Base-by-base conservation (phyloP, 2,888 invertebrate genomes). In the Nebria salina region DNA sequence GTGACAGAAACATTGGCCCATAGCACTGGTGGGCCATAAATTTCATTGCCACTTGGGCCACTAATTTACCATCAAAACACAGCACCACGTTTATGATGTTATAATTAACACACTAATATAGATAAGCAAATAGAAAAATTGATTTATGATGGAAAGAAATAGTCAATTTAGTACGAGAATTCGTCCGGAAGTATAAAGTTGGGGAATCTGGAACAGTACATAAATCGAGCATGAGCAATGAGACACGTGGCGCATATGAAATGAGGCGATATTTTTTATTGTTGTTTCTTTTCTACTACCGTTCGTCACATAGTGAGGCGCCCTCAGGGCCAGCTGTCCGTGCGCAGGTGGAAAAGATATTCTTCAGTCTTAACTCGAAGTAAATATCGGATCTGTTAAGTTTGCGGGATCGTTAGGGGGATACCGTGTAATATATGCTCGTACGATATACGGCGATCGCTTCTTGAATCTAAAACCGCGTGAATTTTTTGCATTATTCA, bases 241-340 rank as follows among this genome's bases (percentile, higher is more conserved):
- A 25, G 26, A 20, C 68, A 68, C 68, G 68, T 68, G 68, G 68
- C 13, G 68, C 68, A 68, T 68, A 68, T 5, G 2, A 68, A 68
- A 68, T 68, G 68, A 68, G 68, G 9, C 68, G 2, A 20, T 66
- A 7, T 13, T 66, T 66, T 43, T 43, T 43, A 11, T 54, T 13
- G 54, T 54, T 26, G 20, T 68, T 26, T 13, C 68, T 15, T 68
- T 26, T 68, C 9, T 7, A 25, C 26, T 68, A 26, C 20, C 68
- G 20, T 68, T 54, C 68, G 68, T 20, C 20, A 26, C 68, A 68
- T 11, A 54, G 7, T 13, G 54, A 7, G 54, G 54, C 26, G 20
- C 68, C 68, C 68, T 68, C 26, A 5, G 68, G 68, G 11, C 68
- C 68, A 68, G 68, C 68, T 68, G 68, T 68, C 26, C 26, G n/a